phyloP scores from a whole-genome alignment of 2,797 vertebrate species.

The Halcyon smyrnensis region DNA sequence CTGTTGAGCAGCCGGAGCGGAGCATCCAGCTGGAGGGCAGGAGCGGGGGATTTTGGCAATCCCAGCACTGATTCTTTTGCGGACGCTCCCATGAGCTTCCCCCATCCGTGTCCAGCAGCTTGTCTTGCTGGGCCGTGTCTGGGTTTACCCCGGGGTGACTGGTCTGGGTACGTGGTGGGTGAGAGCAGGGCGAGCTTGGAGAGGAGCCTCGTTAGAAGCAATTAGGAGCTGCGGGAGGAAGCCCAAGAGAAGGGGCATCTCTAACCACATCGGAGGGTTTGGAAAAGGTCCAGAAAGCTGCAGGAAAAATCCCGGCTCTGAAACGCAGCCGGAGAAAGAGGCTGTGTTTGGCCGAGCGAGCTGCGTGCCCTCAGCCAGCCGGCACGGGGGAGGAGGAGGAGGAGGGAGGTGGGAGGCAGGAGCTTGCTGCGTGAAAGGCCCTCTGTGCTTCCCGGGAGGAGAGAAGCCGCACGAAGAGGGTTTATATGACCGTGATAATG shows the following conservation, averaged over 20 bases:
- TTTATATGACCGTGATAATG: accelerated
- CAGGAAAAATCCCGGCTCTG: background rate
- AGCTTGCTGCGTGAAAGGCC: background rate
- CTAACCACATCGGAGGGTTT: background rate
- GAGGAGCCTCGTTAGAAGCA: background rate
- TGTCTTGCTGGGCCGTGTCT: accelerated
- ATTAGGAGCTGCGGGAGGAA: background rate
- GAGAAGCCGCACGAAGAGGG: accelerated
- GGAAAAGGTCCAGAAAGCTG: conserved; percentile 7
- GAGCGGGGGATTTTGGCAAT: background rate
- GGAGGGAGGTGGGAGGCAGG: background rate
- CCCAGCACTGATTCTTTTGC: background rate
- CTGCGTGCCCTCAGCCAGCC: background rate
- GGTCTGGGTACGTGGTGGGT: accelerated
- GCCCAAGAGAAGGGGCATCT: background rate
- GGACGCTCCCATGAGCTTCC: background rate
- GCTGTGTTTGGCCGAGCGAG: background rate
- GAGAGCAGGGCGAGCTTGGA: background rate
- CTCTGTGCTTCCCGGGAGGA: background rate
- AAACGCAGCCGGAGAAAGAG: background rate
- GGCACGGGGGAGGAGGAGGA: background rate
- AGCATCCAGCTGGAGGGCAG: background rate
- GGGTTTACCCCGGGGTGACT: background rate
- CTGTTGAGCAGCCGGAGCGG: accelerated
- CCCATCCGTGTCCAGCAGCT: accelerated